Percentiles rank a stretch among this genome's conserved stretches.
Conservation (phyloP, 1,140 invertebrate genomes). For the Bombyx mori region ASM3026992v2 NC_085127.1:8707501-8708000, state of each 20-base stretch:
- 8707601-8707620: background rate
- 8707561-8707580: no score
- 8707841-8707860: constrained; percentile 23
- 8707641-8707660: background rate
- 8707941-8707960: constrained; percentile 54
- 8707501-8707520: no score
- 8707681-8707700: background rate
- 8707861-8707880: constrained; percentile 38
- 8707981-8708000: background rate
- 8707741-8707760: background rate
- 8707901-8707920: constrained; percentile 55
- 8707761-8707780: background rate
- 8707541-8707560: background rate
- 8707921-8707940: constrained; percentile 36
- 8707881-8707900: constrained; percentile 50
- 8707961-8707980: constrained; percentile 18
- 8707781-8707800: constrained; percentile 43
- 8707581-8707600: no score
- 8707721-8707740: no score
- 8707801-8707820: constrained; percentile 47
- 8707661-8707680: background rate
- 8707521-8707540: no score
- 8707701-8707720: no score
- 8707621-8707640: background rate
- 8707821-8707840: constrained; percentile 48